A percentile compares a stretch with the other conserved stretches of the same genome.
phyloP scores from a whole-genome alignment of 2,797 vertebrate species.

The Oreochromis grahami region DNA sequence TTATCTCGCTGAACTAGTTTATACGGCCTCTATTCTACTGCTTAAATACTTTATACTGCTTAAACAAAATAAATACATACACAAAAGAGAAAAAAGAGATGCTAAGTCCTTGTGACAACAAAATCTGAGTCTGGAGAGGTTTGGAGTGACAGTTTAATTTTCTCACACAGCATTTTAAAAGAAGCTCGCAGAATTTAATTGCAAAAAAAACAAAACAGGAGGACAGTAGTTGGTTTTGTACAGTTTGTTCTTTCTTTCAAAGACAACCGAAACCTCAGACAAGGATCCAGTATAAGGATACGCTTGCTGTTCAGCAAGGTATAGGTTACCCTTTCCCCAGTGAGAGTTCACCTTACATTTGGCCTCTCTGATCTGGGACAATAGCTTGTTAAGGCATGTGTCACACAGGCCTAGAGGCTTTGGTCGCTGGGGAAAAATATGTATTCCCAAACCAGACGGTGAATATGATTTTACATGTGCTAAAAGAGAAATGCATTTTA shows the following conservation, averaged over 20 bases:
- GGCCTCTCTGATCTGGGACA: conserved; percentile 38
- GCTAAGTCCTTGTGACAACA: not conserved
- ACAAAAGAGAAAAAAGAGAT: not conserved
- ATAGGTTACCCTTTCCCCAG: conserved; percentile 23
- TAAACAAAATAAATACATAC: not conserved
- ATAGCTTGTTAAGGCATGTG: not conserved
- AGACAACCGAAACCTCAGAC: conserved; percentile 26
- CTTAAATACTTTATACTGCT: not conserved
- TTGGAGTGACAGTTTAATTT: not conserved
- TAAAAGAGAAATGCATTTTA: not conserved
- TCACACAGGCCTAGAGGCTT: not conserved
- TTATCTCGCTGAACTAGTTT: not conserved
- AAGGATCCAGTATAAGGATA: not conserved
- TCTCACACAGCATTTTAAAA: not conserved
- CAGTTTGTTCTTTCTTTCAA: not conserved
- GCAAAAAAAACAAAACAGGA: not conserved
- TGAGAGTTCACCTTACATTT: conserved; percentile 46
- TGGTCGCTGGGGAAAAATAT: not conserved
- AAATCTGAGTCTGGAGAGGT: not conserved
- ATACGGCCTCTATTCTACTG: not conserved
- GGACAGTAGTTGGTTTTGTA: not conserved
- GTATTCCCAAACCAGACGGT: not conserved
- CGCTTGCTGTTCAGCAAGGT: not conserved
- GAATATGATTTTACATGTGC: not conserved
- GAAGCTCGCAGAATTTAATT: not conserved